Conservation (phyloP, 2,797 vertebrate species). For the Fistularia tabacaria region DNA sequence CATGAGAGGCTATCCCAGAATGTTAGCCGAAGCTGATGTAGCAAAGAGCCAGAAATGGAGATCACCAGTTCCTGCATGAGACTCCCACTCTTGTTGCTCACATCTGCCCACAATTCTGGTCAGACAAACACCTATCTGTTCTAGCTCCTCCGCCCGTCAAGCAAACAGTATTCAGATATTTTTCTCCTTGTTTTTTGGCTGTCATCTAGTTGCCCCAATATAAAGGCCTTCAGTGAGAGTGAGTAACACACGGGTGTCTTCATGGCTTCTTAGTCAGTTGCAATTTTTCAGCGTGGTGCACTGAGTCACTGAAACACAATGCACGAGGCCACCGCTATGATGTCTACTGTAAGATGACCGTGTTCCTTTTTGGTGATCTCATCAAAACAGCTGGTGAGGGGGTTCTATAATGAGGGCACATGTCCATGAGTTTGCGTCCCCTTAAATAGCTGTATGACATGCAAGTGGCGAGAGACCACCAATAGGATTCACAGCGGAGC, state of each 20-base stretch:
- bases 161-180: slow-evolving; percentile 35
- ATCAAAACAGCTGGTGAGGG: slow-evolving; percentile 46
- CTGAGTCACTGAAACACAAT: slow-evolving; percentile 54
- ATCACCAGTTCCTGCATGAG: slow-evolving; percentile 23
- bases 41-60: slow-evolving; percentile 12
- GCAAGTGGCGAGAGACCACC: slow-evolving; percentile 28
- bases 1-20: too few species aligned
- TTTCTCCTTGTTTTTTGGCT: slow-evolving; percentile 19
- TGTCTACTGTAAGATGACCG: slow-evolving; percentile 25
- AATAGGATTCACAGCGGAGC: slow-evolving; percentile 49
- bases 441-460: slow-evolving; percentile 46
- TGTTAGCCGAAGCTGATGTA: slow-evolving; percentile 8
- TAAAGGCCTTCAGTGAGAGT: slow-evolving; percentile 26
- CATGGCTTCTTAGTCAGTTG: slow-evolving; percentile 48
- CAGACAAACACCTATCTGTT: slow-evolving; percentile 11
- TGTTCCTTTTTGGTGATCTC: slow-evolving; percentile 45
- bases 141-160: slow-evolving; percentile 31
- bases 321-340: slow-evolving; percentile 35
- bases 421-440: slow-evolving; percentile 43
- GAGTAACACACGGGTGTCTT: slow-evolving; percentile 28
- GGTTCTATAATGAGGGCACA: slow-evolving; percentile 45
- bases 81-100: slow-evolving; percentile 28
- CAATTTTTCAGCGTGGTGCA: slow-evolving; percentile 7
- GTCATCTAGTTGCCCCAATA: slow-evolving; percentile 15
- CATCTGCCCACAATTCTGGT: slow-evolving; percentile 36